A percentile compares a stretch with the other conserved stretches of the same genome.
These are phyloP conservation scores for Nomada hirtipes DNA, from an alignment of 2,888 invertebrate species.

Conservation along the genomic window DNA sequence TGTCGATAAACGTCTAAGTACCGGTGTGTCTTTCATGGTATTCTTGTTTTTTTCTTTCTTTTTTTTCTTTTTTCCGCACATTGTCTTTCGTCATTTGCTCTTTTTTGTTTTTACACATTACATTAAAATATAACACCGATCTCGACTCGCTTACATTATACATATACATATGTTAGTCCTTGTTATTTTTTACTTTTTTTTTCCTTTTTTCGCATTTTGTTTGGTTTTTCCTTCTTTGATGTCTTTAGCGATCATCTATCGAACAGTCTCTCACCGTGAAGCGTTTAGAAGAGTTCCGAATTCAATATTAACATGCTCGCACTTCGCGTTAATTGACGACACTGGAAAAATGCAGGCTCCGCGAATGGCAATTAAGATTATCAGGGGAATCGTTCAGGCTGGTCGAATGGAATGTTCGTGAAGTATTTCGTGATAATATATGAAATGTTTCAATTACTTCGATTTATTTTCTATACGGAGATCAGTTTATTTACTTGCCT, in stretches of 20 bases:
- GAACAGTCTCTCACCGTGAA: conserved; percentile 63
- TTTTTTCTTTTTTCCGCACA: conserved; percentile 36
- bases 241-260: conserved; percentile 62
- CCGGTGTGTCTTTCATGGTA: conserved; percentile 37
- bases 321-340: conserved; percentile 63
- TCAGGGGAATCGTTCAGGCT: not conserved
- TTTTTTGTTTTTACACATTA: conserved; percentile 67
- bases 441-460: not conserved
- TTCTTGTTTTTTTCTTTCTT: conserved; percentile 1
- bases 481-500: no score
- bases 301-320: conserved; percentile 65
- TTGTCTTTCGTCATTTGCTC: conserved; percentile 39
- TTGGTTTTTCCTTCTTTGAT: conserved; percentile 18
- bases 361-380: conserved; percentile 39
- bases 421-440: not conserved
- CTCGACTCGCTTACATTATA: conserved; percentile 70
- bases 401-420: not conserved
- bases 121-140: conserved; percentile 80
- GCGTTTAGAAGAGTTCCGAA: conserved; percentile 70
- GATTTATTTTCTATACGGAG: not conserved
- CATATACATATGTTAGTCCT: conserved; percentile 61
- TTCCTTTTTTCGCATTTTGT: not conserved
- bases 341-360: conserved; percentile 42
- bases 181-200: conserved; percentile 31
- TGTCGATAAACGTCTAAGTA: conserved; percentile 61